Conservation (phyloP, 2,888 invertebrate species). For the Oscheius sp. region DNA sequence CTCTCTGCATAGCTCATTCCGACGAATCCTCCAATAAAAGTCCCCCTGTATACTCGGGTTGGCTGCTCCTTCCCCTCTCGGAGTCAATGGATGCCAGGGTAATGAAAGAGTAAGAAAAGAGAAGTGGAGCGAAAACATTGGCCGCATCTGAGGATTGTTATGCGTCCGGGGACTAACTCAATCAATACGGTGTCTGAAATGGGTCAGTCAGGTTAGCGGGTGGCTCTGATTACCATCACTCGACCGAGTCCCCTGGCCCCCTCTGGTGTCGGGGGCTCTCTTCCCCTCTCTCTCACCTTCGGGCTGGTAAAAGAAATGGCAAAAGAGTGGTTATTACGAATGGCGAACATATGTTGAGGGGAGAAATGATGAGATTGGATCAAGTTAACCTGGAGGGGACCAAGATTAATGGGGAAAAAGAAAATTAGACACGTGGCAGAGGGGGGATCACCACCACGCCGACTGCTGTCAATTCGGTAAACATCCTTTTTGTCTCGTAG, state of each 20-base stretch:
- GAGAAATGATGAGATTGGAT: slow-evolving; percentile 11
- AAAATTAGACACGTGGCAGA: slow-evolving; percentile 10
- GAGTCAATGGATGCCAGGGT: no score
- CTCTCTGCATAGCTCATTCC: no score
- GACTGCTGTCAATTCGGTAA: slow-evolving; percentile 25
- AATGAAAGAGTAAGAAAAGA: no score
- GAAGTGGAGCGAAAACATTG: neutral
- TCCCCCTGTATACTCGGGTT: no score
- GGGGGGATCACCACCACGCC: slow-evolving; percentile 10
- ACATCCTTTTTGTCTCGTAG: slow-evolving; percentile 21
- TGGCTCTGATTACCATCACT: slow-evolving; percentile 1
- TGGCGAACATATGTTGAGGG: slow-evolving; percentile 11
- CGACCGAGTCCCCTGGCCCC: neutral
- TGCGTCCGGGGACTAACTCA: slow-evolving; percentile 31
- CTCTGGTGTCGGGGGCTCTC: no score
- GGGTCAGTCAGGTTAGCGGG: slow-evolving; percentile 30
- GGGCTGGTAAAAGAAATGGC: slow-evolving; percentile 5
- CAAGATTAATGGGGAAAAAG: slow-evolving; percentile 10
- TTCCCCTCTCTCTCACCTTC: neutral
- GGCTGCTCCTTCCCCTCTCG: no score
- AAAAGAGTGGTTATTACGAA: slow-evolving; percentile 21
- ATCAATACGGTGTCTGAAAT: slow-evolving; percentile 36
- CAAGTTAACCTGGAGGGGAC: neutral
- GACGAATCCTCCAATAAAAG: no score
- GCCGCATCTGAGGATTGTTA: slow-evolving; percentile 22